Percentiles rank a stretch among this genome's conserved stretches.
phyloP scores from a whole-genome alignment of 2,888 invertebrate species.

The Phaedon cochleariae region DNA sequence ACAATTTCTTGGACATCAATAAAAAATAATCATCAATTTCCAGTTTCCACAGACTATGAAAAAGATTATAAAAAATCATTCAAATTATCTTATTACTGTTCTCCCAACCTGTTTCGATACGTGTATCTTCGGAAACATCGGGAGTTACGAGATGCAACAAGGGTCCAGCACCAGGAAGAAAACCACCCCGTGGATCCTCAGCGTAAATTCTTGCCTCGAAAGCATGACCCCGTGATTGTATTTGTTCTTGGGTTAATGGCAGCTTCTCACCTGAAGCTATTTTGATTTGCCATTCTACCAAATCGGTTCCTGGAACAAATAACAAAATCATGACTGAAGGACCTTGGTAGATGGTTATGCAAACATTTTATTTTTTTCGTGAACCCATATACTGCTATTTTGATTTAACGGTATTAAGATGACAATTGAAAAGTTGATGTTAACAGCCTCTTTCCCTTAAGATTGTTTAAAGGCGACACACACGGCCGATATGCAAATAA shows the following conservation, averaged over 20 bases:
- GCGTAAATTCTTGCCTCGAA: conserved; percentile 98
- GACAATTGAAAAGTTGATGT: no score
- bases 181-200: conserved; percentile 83
- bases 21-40: no score
- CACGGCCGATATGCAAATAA: no score
- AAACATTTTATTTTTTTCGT: no score
- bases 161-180: conserved; percentile 93
- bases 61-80: conserved; percentile 14
- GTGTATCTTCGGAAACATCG: conserved; percentile 67
- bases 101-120: conserved; percentile 80
- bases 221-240: conserved; percentile 83
- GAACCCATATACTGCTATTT: no score
- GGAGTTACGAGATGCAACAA: conserved; percentile 82
- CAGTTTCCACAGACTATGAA: neutral
- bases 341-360: no score
- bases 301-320: conserved; percentile 73
- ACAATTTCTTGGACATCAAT: no score
- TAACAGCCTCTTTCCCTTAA: no score
- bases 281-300: conserved; percentile 97
- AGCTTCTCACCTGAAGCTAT: conserved; percentile 89
- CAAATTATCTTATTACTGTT: no score
- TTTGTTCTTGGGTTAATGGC: conserved; percentile 82
- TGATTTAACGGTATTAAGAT: no score
- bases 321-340: no score
- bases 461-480: no score